Percentiles rank a stretch among this genome's conserved stretches.
Evolutionary conservation across 2,888 invertebrate species (phyloP).

Genomic region (Dasysyrphus albostriatus): DNA sequence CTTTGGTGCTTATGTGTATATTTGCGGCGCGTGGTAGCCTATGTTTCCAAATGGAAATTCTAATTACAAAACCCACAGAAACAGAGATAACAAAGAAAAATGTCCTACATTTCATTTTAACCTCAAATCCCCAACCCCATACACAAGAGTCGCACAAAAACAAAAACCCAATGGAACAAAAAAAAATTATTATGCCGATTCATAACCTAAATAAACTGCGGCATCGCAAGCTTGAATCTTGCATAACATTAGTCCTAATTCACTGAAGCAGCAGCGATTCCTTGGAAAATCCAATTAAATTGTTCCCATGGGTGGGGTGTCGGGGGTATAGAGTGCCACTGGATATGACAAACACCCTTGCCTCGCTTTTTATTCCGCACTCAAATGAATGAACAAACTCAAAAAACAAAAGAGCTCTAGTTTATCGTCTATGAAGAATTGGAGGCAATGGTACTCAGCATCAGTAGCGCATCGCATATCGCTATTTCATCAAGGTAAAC

Average conservation of each 20-base stretch:
- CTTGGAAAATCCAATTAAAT: conserved; percentile 72
- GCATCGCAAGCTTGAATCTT: conserved; percentile 72
- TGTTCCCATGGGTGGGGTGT: conserved; percentile 65
- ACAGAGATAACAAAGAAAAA: conserved; percentile 75
- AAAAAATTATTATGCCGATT: conserved; percentile 71
- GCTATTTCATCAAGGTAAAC: conserved; percentile 69
- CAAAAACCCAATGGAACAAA: conserved; percentile 12
- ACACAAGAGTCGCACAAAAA: background rate
- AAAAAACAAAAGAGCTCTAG: conserved; percentile 60
- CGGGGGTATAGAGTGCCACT: background rate
- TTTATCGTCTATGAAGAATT: conserved; percentile 49
- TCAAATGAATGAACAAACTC: conserved; percentile 50
- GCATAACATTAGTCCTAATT: conserved; percentile 73
- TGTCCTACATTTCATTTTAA: conserved; percentile 74
- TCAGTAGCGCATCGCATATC: conserved; percentile 39
- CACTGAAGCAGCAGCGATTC: conserved; percentile 60
- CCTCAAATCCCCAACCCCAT: conserved; percentile 27
- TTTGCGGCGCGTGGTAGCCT: conserved; percentile 2
- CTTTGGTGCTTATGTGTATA: conserved; percentile 19
- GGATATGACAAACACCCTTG: conserved; percentile 21
- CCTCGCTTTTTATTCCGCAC: conserved; percentile 31
- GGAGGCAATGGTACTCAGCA: background rate
- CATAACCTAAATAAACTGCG: conserved; percentile 73
- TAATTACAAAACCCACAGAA: conserved; percentile 74
- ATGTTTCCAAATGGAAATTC: conserved; percentile 62